Conservation (phyloP, 2,113 vertebrate genomes). For the Xiphophorus hellerii region DNA sequence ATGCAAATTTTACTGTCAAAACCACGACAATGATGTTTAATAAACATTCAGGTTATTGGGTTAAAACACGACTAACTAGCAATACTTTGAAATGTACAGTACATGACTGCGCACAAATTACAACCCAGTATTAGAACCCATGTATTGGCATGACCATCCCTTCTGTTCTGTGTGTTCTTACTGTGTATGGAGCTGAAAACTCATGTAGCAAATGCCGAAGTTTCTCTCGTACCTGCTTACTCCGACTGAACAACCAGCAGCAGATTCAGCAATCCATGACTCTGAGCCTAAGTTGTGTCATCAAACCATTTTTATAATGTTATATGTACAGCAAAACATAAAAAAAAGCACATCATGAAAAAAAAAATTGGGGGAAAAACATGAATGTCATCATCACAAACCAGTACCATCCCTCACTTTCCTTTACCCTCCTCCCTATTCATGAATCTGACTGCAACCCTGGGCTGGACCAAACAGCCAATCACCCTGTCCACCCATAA, state of each 20-base stretch:
- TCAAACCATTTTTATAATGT: constrained; percentile 61
- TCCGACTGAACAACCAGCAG: constrained; percentile 84
- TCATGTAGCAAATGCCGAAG: constrained; percentile 60
- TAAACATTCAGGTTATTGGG: constrained; percentile 56
- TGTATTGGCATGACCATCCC: constrained; percentile 53
- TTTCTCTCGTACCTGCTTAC: constrained; percentile 60
- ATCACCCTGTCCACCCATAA: constrained; percentile 38
- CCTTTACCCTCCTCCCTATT: constrained; percentile 48
- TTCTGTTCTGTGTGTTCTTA: constrained; percentile 55
- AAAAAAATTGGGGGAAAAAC: constrained; percentile 40
- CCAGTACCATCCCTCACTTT: constrained; percentile 70
- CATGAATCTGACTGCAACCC: constrained; percentile 82
- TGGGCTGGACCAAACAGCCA: constrained; percentile 76
- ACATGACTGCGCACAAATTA: constrained; percentile 75
- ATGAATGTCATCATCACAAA: constrained; percentile 52
- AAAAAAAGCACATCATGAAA: constrained; percentile 61
- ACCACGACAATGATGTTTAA: constrained; percentile 45
- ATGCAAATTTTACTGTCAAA: constrained; percentile 66
- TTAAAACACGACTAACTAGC: constrained; percentile 57
- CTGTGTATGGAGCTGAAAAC: constrained; percentile 59
- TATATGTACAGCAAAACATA: constrained; percentile 39
- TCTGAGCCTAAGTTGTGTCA: constrained; percentile 72
- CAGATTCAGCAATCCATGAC: constrained; percentile 72
- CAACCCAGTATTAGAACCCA: constrained; percentile 46
- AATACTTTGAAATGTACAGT: constrained; percentile 64